Evolutionary conservation across 2,888 invertebrate species (phyloP).

Genomic region (Coelogynopora nodosa): DNA sequence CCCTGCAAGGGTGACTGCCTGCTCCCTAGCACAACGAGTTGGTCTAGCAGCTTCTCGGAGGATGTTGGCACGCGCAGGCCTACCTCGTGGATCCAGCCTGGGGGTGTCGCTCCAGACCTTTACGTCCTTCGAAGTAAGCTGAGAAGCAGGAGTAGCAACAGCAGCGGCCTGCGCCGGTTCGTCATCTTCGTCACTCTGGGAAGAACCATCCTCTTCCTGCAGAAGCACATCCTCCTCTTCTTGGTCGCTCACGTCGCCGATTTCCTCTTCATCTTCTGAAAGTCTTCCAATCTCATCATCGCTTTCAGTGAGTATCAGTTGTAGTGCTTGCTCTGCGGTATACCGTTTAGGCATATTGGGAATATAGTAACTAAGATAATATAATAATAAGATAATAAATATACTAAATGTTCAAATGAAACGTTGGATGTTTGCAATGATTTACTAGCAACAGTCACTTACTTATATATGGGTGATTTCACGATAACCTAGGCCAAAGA

Average conservation of each 20-base stretch:
- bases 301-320: neutral
- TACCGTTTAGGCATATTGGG: neutral
- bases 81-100: neutral
- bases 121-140: neutral
- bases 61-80: neutral
- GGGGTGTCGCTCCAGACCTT: neutral
- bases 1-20: neutral
- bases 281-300: neutral
- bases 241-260: neutral
- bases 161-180: neutral
- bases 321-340: neutral
- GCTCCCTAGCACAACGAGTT: neutral
- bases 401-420: too few relatives aligned
- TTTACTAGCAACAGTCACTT: too few relatives aligned
- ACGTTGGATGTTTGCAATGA: neutral
- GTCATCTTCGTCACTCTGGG: neutral
- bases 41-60: neutral
- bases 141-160: neutral
- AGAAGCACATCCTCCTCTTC: neutral
- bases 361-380: too few relatives aligned
- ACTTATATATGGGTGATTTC: neutral
- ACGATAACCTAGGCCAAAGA: neutral
- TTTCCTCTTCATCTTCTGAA: neutral
- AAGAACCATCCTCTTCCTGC: neutral
- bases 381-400: too few relatives aligned